phyloP scores from a whole-genome alignment of 1,140 invertebrate species.

The Scaptomyza pallida region DNA sequence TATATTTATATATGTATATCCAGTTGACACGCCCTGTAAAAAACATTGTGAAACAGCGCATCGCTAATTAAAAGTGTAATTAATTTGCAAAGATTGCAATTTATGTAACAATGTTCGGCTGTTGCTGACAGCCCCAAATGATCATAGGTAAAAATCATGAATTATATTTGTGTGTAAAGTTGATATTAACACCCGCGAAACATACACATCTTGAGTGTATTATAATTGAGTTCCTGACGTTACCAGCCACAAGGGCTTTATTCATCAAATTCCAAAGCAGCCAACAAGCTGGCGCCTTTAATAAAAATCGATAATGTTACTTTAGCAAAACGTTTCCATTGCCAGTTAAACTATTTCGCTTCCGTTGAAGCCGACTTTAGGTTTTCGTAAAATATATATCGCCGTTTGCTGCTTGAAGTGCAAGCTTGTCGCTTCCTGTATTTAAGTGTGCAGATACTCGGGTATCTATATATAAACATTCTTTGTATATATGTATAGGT shows the following conservation, averaged over 20 bases:
- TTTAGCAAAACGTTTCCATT: not conserved
- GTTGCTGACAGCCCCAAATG: not conserved
- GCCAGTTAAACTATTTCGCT: not conserved
- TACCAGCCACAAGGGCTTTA: not conserved
- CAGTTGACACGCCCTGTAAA: not conserved
- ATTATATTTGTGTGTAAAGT: not conserved
- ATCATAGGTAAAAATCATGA: not conserved
- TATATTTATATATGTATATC: no score
- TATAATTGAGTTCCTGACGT: not conserved
- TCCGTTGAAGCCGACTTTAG: not conserved
- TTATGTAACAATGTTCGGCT: not conserved
- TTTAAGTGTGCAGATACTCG: not conserved
- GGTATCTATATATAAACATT: not conserved
- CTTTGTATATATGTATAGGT: not conserved
- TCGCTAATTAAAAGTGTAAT: slow-evolving; percentile 22
- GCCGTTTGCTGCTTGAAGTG: no score
- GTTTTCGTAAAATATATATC: not conserved
- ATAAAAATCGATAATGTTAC: not conserved
- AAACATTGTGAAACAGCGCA: not conserved
- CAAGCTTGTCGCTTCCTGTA: not conserved
- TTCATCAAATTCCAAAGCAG: not conserved
- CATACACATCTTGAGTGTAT: no score
- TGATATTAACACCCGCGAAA: no score
- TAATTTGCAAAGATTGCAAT: slow-evolving; percentile 23
- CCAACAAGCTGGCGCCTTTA: no score